phyloP scores from a whole-genome alignment of 2,797 vertebrate species.

The Gouania willdenowi region DNA sequence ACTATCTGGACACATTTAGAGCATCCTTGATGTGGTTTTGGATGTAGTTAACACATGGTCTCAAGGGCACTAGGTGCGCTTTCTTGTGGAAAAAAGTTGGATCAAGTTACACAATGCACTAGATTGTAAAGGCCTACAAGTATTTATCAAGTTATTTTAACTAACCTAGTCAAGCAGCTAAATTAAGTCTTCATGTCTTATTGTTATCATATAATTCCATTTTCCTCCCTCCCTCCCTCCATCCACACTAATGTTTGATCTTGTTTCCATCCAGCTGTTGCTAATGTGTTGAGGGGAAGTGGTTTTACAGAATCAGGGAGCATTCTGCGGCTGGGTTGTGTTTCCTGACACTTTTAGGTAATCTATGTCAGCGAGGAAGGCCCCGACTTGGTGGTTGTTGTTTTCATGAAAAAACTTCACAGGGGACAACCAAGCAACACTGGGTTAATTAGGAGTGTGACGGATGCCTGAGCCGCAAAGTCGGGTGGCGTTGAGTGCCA shows the following conservation, averaged over 20 bases:
- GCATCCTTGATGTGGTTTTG: too few relatives aligned
- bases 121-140: too few relatives aligned
- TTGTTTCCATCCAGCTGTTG: constrained; percentile 7
- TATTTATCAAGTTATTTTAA: too few relatives aligned
- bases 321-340: constrained; percentile 51
- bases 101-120: too few relatives aligned
- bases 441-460: constrained; percentile 70
- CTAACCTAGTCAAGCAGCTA: not conserved
- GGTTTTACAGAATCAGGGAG: constrained; percentile 38
- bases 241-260: constrained; percentile 14
- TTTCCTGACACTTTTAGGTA: constrained; percentile 65
- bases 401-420: constrained; percentile 61
- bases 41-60: too few relatives aligned
- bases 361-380: constrained; percentile 51
- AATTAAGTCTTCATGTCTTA: not conserved
- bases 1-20: too few relatives aligned
- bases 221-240: not conserved
- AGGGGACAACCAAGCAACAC: constrained; percentile 54
- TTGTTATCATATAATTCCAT: not conserved
- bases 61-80: too few relatives aligned
- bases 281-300: constrained; percentile 32
- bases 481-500: constrained; percentile 58
- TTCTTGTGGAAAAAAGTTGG: too few relatives aligned
- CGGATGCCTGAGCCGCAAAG: constrained; percentile 60
- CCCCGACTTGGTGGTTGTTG: constrained; percentile 47